Evolutionary conservation across 2,113 vertebrate species (phyloP), one percentile per base, ranked within the genome.

Genomic region (Columbina picui): DNA sequence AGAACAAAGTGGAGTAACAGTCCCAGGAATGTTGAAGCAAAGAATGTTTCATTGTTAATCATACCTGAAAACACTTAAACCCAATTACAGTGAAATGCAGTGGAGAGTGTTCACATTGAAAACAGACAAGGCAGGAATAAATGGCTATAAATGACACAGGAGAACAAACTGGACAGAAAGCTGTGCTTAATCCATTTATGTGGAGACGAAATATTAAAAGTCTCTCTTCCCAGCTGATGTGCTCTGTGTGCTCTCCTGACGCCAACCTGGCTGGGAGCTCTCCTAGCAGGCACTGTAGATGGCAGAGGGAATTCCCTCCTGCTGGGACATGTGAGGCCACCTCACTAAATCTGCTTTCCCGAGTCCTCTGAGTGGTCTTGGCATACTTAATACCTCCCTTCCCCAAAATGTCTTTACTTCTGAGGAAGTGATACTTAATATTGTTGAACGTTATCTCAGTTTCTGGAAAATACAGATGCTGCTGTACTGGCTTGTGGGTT

Each of bases 221-320:
- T 77, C 45, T 61, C 12, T 65, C 16, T 77, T 82, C 67, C n/a
- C 53, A 65, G 45, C 45, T 83, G 53, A 73, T 65, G 26, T 83
- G 25, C 59, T 92, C 7, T 61, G 20, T 56, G 27, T 65, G 47
- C 41, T 61, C 9, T 76, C 9, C 21, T 38, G 59, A 57, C 67
- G 56, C 41, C 8, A 15, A 14, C 39, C 59, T 83, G 16, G 9
- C 73, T 71, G 69, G 70, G 86, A 83, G 60, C 68, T 53, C 36
- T 93, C n/a, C 47, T 73, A 57, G 80, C 71, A 80, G 64, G 41
- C 56, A 7, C 2, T 80, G 82, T 43, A 52, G 25, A 32, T 56
- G 34, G 52, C 45, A 69, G 53, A 77, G 55, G 76, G 76, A 84
- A 78, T 92, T 93, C 83, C 59, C 41, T 94, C 41, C 71, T 90